Evolutionary conservation across 2,888 invertebrate genomes (phyloP).

Genomic region (Conomelus anceps): DNA sequence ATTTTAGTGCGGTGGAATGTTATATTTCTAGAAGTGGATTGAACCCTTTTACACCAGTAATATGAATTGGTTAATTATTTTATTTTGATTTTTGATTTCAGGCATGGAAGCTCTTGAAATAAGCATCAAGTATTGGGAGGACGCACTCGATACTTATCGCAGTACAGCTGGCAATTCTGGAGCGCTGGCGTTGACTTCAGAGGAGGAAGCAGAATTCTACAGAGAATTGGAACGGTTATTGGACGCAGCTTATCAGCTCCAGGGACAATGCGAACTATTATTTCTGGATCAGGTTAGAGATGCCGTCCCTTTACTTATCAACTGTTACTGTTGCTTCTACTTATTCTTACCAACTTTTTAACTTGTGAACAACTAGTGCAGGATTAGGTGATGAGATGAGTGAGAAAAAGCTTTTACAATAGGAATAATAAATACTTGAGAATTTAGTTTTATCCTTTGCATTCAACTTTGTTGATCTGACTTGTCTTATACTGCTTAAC

Average conservation of each 20-base stretch:
- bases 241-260: slow-evolving; percentile 51
- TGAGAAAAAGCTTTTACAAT: too few species aligned
- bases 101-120: slow-evolving; percentile 91
- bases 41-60: too few species aligned
- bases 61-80: background rate
- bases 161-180: slow-evolving; percentile 47
- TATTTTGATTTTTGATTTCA: slow-evolving; percentile 38
- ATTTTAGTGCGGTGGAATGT: too few species aligned
- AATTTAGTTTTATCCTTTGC: too few species aligned
- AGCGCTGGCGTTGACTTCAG: slow-evolving; percentile 66
- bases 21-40: too few species aligned
- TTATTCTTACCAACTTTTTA: too few species aligned
- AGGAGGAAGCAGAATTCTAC: slow-evolving; percentile 82
- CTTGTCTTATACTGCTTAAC: too few species aligned
- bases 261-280: slow-evolving; percentile 69
- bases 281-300: slow-evolving; percentile 62
- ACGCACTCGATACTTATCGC: slow-evolving; percentile 75
- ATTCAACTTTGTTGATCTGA: too few species aligned
- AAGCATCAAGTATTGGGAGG: slow-evolving; percentile 92
- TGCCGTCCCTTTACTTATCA: background rate
- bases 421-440: too few species aligned
- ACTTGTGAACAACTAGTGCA: too few species aligned
- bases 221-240: slow-evolving; percentile 68
- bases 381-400: too few species aligned
- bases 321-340: too few species aligned